These are phyloP conservation scores for Corythornis cristatus DNA, from an alignment of 2,113 vertebrate species.

Conservation along the genomic window DNA sequence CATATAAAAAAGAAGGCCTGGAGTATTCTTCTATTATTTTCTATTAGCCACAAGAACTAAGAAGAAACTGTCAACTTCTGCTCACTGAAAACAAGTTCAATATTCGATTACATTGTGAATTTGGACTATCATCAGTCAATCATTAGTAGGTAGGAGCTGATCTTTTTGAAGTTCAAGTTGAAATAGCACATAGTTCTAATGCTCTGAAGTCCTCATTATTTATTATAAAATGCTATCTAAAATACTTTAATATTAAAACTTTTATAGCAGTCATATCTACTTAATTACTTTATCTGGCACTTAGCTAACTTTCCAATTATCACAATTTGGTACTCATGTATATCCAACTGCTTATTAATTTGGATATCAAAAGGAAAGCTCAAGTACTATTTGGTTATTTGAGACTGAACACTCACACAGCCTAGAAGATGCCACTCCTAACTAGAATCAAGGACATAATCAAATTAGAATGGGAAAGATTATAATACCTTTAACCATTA, in stretches of 20 bases:
- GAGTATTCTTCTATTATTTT: background rate
- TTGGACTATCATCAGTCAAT: background rate
- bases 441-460: background rate
- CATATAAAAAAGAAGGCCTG: background rate
- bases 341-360: background rate
- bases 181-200: background rate
- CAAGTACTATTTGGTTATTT: background rate
- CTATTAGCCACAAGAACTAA: background rate
- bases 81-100: background rate
- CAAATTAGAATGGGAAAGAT: background rate
- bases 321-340: background rate
- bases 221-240: background rate
- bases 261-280: background rate
- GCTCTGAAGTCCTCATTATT: background rate
- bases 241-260: background rate
- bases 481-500: background rate
- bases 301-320: background rate
- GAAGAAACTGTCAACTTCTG: background rate
- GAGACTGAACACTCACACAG: background rate
- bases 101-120: background rate
- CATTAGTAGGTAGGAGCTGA: background rate
- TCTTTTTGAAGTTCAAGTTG: background rate
- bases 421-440: background rate
- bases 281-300: background rate
- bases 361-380: background rate